These are phyloP conservation scores for Polylopha cassiicola DNA, from an alignment of 2,888 invertebrate species.

Conservation along the genomic window DNA sequence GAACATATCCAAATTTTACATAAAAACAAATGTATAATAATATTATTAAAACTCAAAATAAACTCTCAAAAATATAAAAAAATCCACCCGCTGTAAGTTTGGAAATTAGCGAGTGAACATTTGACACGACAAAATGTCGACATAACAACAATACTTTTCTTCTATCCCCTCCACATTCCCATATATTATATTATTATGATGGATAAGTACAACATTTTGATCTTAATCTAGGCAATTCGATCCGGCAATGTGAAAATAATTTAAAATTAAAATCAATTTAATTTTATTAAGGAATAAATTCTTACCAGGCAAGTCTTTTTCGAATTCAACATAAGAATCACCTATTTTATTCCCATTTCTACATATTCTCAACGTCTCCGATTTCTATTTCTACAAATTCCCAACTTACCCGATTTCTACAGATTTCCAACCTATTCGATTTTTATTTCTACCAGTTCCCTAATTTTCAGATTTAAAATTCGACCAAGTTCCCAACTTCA, in stretches of 20 bases:
- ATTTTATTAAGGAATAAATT: background rate
- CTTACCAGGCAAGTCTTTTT: too few species aligned
- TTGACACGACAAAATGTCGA: conserved; percentile 41
- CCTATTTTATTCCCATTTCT: too few species aligned
- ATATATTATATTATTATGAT: conserved; percentile 55
- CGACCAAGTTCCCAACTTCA: too few species aligned
- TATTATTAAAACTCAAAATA: conserved; percentile 47
- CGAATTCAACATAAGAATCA: too few species aligned
- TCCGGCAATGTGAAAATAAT: conserved; percentile 33
- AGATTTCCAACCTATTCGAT: too few species aligned
- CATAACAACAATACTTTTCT: conserved; percentile 37
- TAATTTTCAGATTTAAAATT: too few species aligned
- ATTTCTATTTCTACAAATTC: too few species aligned
- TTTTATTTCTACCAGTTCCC: too few species aligned
- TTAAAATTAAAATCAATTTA: background rate
- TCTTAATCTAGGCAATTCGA: conserved; percentile 71
- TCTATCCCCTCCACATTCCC: conserved; percentile 58
- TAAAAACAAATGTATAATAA: conserved; percentile 30
- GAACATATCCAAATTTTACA: conserved; percentile 23
- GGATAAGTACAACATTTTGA: conserved; percentile 70
- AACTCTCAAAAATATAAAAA: conserved; percentile 44
- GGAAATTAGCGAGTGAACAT: conserved; percentile 37
- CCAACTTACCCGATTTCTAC: too few species aligned
- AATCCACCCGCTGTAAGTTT: conserved; percentile 28
- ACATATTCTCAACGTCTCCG: too few species aligned